A percentile compares a stretch with the other conserved stretches of the same genome.
These are phyloP conservation scores for Oryzias javanicus DNA, from an alignment of 2,113 vertebrate species.

Conservation along the genomic window DNA sequence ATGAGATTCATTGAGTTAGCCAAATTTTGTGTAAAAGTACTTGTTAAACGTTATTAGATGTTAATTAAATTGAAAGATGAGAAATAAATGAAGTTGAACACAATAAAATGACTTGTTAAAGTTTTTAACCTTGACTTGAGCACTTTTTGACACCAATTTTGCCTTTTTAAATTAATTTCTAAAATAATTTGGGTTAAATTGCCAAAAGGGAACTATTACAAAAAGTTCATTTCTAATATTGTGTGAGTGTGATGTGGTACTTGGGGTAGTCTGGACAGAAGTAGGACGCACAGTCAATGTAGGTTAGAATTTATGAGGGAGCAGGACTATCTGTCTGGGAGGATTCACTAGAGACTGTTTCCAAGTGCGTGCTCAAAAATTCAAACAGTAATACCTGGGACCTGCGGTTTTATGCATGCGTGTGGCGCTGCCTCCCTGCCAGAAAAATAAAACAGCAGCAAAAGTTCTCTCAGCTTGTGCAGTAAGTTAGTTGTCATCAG, in stretches of 20 bases:
- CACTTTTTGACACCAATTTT: too few species aligned
- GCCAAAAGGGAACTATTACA: too few species aligned
- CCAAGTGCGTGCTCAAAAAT: conserved; percentile 11
- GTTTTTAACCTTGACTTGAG: too few species aligned
- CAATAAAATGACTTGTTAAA: too few species aligned
- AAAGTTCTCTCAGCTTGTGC: conserved; percentile 32
- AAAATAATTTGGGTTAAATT: too few species aligned
- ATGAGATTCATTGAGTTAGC: too few species aligned
- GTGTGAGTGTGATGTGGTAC: conserved; percentile 3
- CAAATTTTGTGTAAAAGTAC: too few species aligned
- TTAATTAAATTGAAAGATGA: too few species aligned
- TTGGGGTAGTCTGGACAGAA: conserved; percentile 25
- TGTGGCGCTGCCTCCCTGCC: conserved; percentile 3
- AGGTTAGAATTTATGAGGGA: conserved; percentile 49
- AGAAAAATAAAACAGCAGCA: conserved; percentile 23
- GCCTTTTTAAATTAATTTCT: too few species aligned
- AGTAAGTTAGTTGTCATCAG: conserved; percentile 54
- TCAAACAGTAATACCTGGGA: conserved; percentile 19
- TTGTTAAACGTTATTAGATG: too few species aligned
- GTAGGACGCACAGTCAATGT: conserved; percentile 46
- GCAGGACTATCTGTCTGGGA: conserved; percentile 41
- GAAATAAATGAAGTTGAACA: too few species aligned
- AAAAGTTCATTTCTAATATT: neutral
- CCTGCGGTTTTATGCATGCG: conserved; percentile 6
- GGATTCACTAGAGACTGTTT: conserved; percentile 39